A percentile compares a stretch with the other conserved stretches of the same genome.
These are phyloP conservation scores for Mesitornis unicolor DNA, from an alignment of 2,113 vertebrate genomes.

Conservation along the genomic window DNA sequence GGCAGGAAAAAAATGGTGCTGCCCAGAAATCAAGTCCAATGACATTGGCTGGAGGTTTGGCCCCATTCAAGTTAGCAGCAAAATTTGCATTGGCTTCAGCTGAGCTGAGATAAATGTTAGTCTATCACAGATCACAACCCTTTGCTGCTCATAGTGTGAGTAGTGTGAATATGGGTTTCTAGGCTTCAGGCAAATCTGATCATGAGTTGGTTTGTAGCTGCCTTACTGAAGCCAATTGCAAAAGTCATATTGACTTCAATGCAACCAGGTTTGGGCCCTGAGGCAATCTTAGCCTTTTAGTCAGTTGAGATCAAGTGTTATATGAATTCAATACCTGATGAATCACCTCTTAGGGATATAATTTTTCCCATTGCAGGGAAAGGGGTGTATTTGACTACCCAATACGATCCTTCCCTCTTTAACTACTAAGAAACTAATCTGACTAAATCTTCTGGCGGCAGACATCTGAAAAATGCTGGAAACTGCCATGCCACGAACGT, in stretches of 20 bases:
- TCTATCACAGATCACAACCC: background rate
- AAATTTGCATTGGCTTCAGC: background rate
- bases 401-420: background rate
- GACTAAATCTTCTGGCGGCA: conserved; percentile 31
- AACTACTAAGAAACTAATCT: conserved; percentile 6
- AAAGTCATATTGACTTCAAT: background rate
- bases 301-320: background rate
- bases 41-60: background rate
- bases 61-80: background rate
- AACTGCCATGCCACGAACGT: background rate
- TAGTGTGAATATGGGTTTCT: background rate
- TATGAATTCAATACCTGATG: background rate
- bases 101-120: background rate
- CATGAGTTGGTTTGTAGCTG: background rate
- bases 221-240: background rate
- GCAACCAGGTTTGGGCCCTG: background rate
- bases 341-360: background rate
- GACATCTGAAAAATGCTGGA: conserved; percentile 1
- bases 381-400: background rate
- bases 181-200: background rate
- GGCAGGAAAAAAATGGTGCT: background rate
- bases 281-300: background rate
- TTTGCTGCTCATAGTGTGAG: background rate
- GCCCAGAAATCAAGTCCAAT: background rate
- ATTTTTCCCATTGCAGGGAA: background rate